Base-by-base conservation (phyloP, 2,888 invertebrate species). In the Amorpha juglandis region DNA sequence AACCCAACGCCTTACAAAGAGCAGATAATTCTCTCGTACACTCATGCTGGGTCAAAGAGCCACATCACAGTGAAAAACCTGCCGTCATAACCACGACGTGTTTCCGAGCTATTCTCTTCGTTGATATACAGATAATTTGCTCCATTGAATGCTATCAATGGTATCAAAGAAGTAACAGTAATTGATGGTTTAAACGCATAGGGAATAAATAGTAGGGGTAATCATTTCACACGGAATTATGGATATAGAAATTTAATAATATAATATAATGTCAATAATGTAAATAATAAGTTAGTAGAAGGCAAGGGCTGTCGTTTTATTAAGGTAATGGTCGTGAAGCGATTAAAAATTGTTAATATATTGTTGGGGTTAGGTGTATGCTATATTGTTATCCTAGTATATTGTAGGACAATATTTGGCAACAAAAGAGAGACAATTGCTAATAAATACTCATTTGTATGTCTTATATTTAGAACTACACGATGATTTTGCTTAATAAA, bases 61-160 rank as follows among this genome's bases (percentile, higher is more conserved):
- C 77, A 78, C 75, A 27, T 4, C 27, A 27, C 4, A 27, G 27
- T 77, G 81, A 80, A 82, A 81, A 84, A 78, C 77, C 81, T 80
- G 78, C 74, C 71, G 74, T 84, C 83, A 84, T 83, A 82, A 75
- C 70, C 73, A 70, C 70, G 68, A 71, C 74, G 73, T 75, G 78
- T 81, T 86, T 86, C 84, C 84, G 80, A 74, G 68, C 77, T 74
- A 71, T 66, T 74, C 70, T 72, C 69, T 70, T 67, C 65, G 69
- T 70, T 74, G 71, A 70, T 71, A 70, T 69, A 70, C 70, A 70
- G 76, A 78, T 82, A 83, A 84, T 84, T 82, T 72, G 77, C 73
- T 76, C 78, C 74, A 83, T 84, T 83, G 77, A 86, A 79, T 74
- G 74, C 73, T 77, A 76, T 81, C 79, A 78, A 81, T 78, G 73